phyloP scores from a whole-genome alignment of 2,888 invertebrate genomes.

The Eurois occulta region DNA sequence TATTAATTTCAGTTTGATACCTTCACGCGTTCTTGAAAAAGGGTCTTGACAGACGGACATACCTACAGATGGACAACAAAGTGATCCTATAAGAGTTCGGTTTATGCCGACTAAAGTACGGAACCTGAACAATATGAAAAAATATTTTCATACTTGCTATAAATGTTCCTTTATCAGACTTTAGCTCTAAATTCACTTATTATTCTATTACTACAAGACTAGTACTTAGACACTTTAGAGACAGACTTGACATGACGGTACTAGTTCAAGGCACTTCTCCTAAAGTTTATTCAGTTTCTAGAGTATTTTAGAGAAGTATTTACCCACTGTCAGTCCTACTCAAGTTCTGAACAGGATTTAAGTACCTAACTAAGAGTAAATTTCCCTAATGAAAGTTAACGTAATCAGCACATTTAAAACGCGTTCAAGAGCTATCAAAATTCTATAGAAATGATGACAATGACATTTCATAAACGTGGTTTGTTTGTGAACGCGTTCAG shows the following conservation, averaged over 20 bases:
- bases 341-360: constrained; percentile 15
- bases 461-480: not conserved
- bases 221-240: not conserved
- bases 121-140: no score
- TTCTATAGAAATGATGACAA: not conserved
- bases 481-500: not conserved
- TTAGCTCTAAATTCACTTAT: not conserved
- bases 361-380: not conserved
- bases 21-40: no score
- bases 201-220: not conserved
- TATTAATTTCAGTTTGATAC: no score
- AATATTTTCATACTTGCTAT: not conserved
- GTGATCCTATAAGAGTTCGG: no score
- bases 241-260: not conserved
- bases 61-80: no score
- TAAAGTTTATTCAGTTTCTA: constrained; percentile 24
- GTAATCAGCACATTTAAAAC: not conserved
- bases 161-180: not conserved
- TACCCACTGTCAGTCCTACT: not conserved
- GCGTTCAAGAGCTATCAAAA: not conserved
- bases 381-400: not conserved
- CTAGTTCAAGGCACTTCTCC: not conserved
- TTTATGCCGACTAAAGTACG: no score
- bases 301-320: not conserved
- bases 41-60: no score